phyloP scores from a whole-genome alignment of 2,113 vertebrate species.

The Podarcis raffonei region DNA sequence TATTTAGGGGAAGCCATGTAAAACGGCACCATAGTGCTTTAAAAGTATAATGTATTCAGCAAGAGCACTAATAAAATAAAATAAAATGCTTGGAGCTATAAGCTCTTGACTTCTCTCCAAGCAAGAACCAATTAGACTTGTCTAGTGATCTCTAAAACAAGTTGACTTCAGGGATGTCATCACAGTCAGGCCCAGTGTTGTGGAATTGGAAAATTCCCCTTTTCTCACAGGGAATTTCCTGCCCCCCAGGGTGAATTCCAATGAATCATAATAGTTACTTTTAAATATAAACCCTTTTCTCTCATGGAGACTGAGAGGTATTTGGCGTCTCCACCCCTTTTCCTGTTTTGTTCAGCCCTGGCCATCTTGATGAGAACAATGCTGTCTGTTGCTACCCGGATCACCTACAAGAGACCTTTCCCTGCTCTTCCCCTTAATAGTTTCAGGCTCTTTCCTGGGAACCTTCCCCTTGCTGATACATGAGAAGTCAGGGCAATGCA shows the following conservation, averaged over 20 bases:
- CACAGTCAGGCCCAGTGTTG: background rate
- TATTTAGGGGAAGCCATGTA: too few relatives aligned
- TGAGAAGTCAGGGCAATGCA: slow-evolving; percentile 41
- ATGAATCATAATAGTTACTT: slow-evolving; percentile 49
- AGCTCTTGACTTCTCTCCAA: background rate
- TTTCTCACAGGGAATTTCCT: slow-evolving; percentile 9
- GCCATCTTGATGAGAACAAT: slow-evolving; percentile 21
- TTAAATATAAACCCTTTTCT: slow-evolving; percentile 36
- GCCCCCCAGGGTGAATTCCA: slow-evolving; percentile 10
- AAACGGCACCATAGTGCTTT: too few relatives aligned
- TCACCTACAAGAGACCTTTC: slow-evolving; percentile 59
- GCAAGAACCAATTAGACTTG: background rate
- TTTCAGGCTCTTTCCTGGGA: slow-evolving; percentile 58
- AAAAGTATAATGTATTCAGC: too few relatives aligned
- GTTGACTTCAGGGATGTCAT: background rate
- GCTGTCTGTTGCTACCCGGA: slow-evolving; percentile 48
- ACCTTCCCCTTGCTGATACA: slow-evolving; percentile 45
- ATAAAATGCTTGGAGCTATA: background rate
- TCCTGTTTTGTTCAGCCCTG: background rate
- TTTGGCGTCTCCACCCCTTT: background rate
- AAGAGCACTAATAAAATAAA: too few relatives aligned
- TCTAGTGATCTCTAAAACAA: background rate
- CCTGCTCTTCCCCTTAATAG: slow-evolving; percentile 36
- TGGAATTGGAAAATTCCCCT: slow-evolving; percentile 5
- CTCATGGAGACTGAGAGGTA: slow-evolving; percentile 9